Percentiles rank a stretch among this genome's conserved stretches.
phyloP scores from a whole-genome alignment of 1,140 invertebrate species.

The Tetramorium parvispinum region DNA sequence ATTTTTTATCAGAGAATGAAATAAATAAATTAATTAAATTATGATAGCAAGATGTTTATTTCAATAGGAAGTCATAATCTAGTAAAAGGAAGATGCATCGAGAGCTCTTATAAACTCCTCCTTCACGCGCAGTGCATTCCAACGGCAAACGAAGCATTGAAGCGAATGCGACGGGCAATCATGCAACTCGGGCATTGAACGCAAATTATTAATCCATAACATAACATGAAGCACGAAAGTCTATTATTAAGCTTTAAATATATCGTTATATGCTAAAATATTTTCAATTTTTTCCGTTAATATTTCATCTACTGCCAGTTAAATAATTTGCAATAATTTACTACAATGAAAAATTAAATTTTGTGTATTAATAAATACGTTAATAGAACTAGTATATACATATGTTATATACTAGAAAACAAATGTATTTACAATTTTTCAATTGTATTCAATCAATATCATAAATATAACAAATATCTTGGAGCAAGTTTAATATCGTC shows the following conservation, averaged over 20 bases:
- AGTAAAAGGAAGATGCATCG: background rate
- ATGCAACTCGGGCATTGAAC: conserved; percentile 20
- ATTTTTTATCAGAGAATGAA: too few relatives aligned
- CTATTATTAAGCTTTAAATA: background rate
- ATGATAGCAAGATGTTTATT: background rate
- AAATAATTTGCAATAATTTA: background rate
- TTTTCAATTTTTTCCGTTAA: background rate
- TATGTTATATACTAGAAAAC: background rate
- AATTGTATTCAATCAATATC: background rate
- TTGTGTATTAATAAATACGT: background rate
- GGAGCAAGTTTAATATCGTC: background rate
- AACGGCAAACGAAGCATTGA: conserved; percentile 20
- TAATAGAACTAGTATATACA: background rate
- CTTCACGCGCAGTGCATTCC: conserved; percentile 13
- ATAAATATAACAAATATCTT: background rate
- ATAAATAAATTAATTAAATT: background rate
- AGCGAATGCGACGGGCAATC: conserved; percentile 6
- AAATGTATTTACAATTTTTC: background rate
- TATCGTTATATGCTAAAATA: background rate
- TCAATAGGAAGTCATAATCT: background rate
- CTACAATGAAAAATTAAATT: conserved; percentile 4
- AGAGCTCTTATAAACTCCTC: background rate
- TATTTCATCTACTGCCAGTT: background rate
- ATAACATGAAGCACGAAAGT: conserved; percentile 2
- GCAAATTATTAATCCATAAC: conserved; percentile 49